Evolutionary conservation across 2,113 vertebrate species (phyloP).

Genomic region (Sinocyclocheilus maitianheensis): DNA sequence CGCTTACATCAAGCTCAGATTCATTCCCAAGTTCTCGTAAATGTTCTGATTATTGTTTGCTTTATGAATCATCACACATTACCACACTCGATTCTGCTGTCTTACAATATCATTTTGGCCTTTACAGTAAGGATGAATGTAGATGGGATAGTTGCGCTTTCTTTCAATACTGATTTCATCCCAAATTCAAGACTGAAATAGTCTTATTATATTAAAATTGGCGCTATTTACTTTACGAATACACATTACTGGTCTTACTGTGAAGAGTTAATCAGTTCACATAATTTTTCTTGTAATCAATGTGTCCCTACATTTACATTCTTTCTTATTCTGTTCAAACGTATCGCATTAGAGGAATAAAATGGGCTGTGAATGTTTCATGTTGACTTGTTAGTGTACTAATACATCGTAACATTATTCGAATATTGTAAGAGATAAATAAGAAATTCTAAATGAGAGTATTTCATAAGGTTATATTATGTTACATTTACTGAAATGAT

Average conservation of each 20-base stretch:
- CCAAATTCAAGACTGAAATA: not conserved
- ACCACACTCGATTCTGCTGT: not conserved
- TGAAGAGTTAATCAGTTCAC: not conserved
- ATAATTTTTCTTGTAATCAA: not conserved
- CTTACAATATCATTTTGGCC: not conserved
- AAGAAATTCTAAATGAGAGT: not conserved
- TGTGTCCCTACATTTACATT: not conserved
- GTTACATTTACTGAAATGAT: not conserved
- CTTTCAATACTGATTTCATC: not conserved
- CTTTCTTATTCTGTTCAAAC: not conserved
- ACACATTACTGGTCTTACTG: not conserved
- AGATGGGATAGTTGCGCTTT: not conserved
- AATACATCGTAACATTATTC: not conserved
- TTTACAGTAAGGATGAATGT: not conserved
- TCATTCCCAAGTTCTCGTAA: constrained; percentile 89
- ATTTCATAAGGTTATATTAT: not conserved
- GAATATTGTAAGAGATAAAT: not conserved
- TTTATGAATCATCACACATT: not conserved
- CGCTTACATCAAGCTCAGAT: constrained; percentile 83
- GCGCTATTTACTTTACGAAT: not conserved
- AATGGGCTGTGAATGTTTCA: not conserved
- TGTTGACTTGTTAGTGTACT: not conserved
- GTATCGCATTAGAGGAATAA: not conserved
- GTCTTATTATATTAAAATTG: not conserved
- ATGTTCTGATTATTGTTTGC: not conserved